A percentile compares a stretch with the other conserved stretches of the same genome.
Evolutionary conservation across 2,797 vertebrate genomes (phyloP).

Genomic region (Urocyon cinereoargenteus): DNA sequence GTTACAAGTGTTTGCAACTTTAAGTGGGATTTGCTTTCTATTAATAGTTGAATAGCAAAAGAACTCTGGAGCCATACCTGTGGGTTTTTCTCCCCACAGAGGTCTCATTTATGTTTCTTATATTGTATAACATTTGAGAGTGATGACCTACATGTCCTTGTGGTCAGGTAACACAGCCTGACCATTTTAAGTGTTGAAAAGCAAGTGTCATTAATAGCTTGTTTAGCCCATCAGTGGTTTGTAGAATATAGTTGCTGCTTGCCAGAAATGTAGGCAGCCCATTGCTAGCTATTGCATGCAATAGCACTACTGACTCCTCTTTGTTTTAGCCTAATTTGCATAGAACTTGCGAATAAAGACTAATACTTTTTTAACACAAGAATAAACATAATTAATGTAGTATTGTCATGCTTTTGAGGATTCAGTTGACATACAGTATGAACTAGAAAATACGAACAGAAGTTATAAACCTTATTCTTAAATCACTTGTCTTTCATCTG

Average conservation of each 20-base stretch:
- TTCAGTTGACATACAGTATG: conserved; percentile 22
- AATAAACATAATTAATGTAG: not conserved
- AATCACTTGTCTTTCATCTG: not conserved
- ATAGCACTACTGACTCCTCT: conserved; percentile 67
- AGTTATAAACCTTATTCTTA: conserved; percentile 1
- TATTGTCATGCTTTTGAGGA: conserved; percentile 39
- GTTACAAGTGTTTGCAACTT: conserved; percentile 45
- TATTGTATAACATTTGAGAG: conserved; percentile 78
- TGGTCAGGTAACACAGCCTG: conserved; percentile 83
- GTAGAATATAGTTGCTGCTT: conserved; percentile 74
- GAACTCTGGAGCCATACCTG: conserved; percentile 77
- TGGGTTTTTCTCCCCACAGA: conserved; percentile 73
- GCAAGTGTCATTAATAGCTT: conserved; percentile 86
- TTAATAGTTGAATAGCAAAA: conserved; percentile 72
- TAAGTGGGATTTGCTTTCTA: conserved; percentile 71
- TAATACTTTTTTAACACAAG: not conserved
- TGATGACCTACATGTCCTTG: conserved; percentile 86
- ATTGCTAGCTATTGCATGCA: conserved; percentile 31
- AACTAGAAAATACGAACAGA: conserved; percentile 14
- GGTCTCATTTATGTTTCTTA: conserved; percentile 76
- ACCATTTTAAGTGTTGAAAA: conserved; percentile 83
- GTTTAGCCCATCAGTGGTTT: conserved; percentile 85
- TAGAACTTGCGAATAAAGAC: conserved; percentile 53
- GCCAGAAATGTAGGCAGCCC: conserved; percentile 71
- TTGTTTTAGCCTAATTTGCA: not conserved